Conservation (phyloP, 1,140 invertebrate species). For the Dysdera silvatica region DNA sequence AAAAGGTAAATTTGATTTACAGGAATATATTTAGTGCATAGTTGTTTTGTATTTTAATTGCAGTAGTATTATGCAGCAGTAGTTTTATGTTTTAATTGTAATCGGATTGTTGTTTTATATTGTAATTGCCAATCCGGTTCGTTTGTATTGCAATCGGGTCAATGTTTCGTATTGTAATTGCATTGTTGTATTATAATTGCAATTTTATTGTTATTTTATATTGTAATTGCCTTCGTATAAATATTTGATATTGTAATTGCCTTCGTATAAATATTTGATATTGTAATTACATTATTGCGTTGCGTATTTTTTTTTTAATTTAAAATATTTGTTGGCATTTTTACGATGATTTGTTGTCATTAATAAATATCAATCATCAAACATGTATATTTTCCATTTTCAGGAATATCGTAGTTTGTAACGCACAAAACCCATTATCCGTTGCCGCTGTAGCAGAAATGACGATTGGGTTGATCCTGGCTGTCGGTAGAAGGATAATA, state of each 20-base stretch:
- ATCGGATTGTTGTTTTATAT: neutral
- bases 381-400: neutral
- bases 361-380: neutral
- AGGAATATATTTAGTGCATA: neutral
- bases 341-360: neutral
- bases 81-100: neutral
- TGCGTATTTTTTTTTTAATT: neutral
- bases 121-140: neutral
- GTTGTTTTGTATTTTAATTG: neutral
- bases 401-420: conserved; percentile 15
- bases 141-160: neutral
- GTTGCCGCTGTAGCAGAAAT: conserved; percentile 17
- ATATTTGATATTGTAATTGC: neutral
- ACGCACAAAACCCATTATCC: neutral
- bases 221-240: neutral
- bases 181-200: too few species aligned
- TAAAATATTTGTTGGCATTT: neutral
- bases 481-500: conserved; percentile 11
- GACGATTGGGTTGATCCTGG: conserved; percentile 10
- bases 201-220: neutral
- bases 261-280: neutral
- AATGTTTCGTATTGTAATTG: too few species aligned
- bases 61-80: neutral
- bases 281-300: neutral
- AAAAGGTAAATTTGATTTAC: conserved; percentile 30